A percentile compares a stretch with the other conserved stretches of the same genome.
Conservation (phyloP, 2,888 invertebrate species). For the Lycocerus yunnanus region DNA sequence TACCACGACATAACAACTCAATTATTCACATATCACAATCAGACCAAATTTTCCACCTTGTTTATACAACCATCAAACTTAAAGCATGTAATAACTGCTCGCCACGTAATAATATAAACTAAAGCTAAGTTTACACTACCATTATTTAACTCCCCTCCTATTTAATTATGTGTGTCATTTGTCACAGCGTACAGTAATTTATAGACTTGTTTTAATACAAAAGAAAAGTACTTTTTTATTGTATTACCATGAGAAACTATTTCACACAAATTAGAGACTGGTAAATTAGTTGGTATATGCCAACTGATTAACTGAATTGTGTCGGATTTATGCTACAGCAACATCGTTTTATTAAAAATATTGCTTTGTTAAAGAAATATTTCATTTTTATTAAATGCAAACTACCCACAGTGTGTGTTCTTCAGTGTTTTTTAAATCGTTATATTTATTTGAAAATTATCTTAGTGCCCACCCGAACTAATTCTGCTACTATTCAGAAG, state of each 20-base stretch:
- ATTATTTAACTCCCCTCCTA: slow-evolving; percentile 10
- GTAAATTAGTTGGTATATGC: slow-evolving; percentile 9
- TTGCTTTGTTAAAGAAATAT: slow-evolving; percentile 2
- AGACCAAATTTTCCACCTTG: slow-evolving; percentile 29
- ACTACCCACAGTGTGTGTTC: not conserved
- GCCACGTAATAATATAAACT: slow-evolving; percentile 27
- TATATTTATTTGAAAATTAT: not conserved
- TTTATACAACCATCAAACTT: slow-evolving; percentile 28
- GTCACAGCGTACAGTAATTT: slow-evolving; percentile 18
- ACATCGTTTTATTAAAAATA: not conserved
- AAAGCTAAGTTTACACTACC: slow-evolving; percentile 17
- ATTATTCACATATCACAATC: slow-evolving; percentile 27
- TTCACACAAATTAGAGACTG: slow-evolving; percentile 15
- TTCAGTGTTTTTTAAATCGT: not conserved
- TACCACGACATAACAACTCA: slow-evolving; percentile 27
- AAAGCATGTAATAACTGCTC: slow-evolving; percentile 25
- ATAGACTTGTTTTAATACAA: slow-evolving; percentile 20
- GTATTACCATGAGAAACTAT: slow-evolving; percentile 18
- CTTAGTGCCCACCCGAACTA: not conserved
- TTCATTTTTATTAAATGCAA: not conserved
- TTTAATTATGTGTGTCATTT: slow-evolving; percentile 19
- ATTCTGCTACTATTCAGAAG: not conserved
- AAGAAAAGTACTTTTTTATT: slow-evolving; percentile 10
- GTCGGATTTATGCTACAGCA: not conserved
- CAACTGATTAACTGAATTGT: not conserved